These are phyloP conservation scores for Hybognathus amarus DNA, from an alignment of 2,797 vertebrate genomes.

Conservation along the genomic window DNA sequence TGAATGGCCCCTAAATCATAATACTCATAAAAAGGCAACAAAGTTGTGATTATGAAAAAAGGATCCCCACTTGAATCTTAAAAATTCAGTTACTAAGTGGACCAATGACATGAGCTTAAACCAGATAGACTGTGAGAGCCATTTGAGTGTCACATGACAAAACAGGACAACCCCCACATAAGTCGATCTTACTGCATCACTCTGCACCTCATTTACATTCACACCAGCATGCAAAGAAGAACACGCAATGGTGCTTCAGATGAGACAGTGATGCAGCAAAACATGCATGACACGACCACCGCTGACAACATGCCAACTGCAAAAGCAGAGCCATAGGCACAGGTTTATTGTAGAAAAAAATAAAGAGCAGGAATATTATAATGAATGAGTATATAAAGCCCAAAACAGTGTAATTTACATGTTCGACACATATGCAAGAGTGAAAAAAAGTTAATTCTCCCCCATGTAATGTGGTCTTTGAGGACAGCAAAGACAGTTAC, in stretches of 20 bases:
- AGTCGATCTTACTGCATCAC: conserved; percentile 52
- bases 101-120: conserved; percentile 48
- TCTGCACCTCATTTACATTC: conserved; percentile 58
- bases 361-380: neutral
- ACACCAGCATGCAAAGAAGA: conserved; percentile 66
- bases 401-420: conserved; percentile 31
- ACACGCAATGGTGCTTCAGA: conserved; percentile 45
- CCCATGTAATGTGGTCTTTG: conserved; percentile 41
- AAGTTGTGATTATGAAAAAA: neutral
- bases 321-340: conserved; percentile 28
- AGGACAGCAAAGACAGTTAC: conserved; percentile 43
- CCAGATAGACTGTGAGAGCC: conserved; percentile 36
- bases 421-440: conserved; percentile 23
- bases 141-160: conserved; percentile 53
- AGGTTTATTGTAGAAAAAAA: conserved; percentile 42
- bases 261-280: conserved; percentile 22
- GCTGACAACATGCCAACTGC: conserved; percentile 47
- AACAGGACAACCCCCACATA: conserved; percentile 34
- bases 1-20: neutral
- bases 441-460: conserved; percentile 7
- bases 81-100: neutral
- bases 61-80: neutral
- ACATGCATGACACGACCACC: conserved; percentile 48
- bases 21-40: neutral
- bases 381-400: neutral